A percentile compares a stretch with the other conserved stretches of the same genome.
Conservation (phyloP, 2,888 invertebrate species). For the Rhodophaea formosa region DNA sequence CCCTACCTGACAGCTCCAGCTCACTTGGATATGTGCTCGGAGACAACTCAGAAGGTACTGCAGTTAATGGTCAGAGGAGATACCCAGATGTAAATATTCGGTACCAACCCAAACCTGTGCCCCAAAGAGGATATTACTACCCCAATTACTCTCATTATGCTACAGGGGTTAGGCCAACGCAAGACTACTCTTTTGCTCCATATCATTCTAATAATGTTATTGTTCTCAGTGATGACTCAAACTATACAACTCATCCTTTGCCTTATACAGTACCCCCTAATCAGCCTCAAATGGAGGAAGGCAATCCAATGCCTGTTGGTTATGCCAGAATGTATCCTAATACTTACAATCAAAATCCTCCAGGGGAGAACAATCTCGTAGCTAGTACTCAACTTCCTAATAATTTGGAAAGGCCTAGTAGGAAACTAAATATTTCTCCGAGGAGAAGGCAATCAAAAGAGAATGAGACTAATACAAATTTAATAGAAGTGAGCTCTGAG, state of each 20-base stretch:
- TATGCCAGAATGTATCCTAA: slow-evolving; percentile 41
- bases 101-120: slow-evolving; percentile 65
- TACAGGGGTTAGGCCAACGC: slow-evolving; percentile 40
- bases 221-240: slow-evolving; percentile 52
- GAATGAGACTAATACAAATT: slow-evolving; percentile 51
- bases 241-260: slow-evolving; percentile 48
- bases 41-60: slow-evolving; percentile 45
- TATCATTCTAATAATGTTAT: slow-evolving; percentile 56
- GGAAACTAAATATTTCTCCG: slow-evolving; percentile 71
- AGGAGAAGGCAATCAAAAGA: slow-evolving; percentile 66
- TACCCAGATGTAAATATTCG: slow-evolving; percentile 59
- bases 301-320: slow-evolving; percentile 33
- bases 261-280: slow-evolving; percentile 45
- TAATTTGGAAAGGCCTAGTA: slow-evolving; percentile 66
- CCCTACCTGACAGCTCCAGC: slow-evolving; percentile 70
- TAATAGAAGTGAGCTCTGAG: slow-evolving; percentile 75
- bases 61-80: slow-evolving; percentile 41
- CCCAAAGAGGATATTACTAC: slow-evolving; percentile 55
- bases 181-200: slow-evolving; percentile 48
- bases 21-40: slow-evolving; percentile 57
- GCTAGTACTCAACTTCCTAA: slow-evolving; percentile 32
- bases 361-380: slow-evolving; percentile 24
- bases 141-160: slow-evolving; percentile 51
- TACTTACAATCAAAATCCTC: slow-evolving; percentile 32
- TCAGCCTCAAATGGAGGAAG: slow-evolving; percentile 38